Base-by-base conservation (phyloP, 1,140 invertebrate species). In the Cotesia vestalis region DNA sequence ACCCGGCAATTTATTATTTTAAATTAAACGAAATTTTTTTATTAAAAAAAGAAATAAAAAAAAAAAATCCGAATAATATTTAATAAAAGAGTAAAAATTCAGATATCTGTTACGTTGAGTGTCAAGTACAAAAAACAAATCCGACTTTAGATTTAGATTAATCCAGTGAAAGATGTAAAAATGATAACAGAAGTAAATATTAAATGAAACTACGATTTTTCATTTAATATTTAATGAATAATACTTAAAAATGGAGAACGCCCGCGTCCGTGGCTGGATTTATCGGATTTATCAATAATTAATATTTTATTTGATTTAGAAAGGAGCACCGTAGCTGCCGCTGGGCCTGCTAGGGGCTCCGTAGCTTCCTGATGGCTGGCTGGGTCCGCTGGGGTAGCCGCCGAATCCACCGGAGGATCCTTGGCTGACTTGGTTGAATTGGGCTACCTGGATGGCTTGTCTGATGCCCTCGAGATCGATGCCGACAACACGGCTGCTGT, bases 401-500 rank as follows among this genome's bases (percentile, higher is more conserved):
- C 89, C 75, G 40, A 46, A 46, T 46, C 40, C 40, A 5, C 46
- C 40, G 17, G 60, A 57, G 60, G 66, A 57, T 67, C 66, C 69
- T 51, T 69, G 69, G 63, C 57, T 75, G 35, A 91, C 92, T 76
- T 92, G 92, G 78, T 92, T 91, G 82, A 93, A 57, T 36, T 66
- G 72, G 20, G 71, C 66, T 34, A 69, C 69, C 52, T 69, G 69
- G 69, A 66, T 75, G 14, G 91, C 92, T 75, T 92, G 92, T 79
- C 92, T 91, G 82, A 93, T 91, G 60, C 91, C 91, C 76, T 93
- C 93, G 64, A 94, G 89, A 83, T 92, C 90, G 83, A 93, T 90
- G 67, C 92, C 93, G 66, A 93, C 91, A 36, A 93, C 92, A 68
- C 91, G 89, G 53, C 84, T 83, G 40, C 83, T 80, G 82, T 89